Conservation (phyloP, 2,797 vertebrate genomes). For the Fratercula arctica region DNA sequence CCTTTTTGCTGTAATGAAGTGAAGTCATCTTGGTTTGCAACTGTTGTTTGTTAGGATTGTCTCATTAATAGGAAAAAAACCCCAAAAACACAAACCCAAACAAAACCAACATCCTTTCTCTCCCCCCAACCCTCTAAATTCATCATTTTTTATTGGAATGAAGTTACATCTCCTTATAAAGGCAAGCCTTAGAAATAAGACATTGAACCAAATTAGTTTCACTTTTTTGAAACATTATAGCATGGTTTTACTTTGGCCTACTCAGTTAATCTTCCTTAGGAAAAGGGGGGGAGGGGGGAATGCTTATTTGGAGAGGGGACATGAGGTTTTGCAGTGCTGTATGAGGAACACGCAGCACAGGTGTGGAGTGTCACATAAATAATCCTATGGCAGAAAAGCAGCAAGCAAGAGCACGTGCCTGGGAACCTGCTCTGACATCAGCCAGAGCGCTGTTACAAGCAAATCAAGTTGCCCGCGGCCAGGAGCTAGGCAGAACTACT, state of each 20-base stretch:
- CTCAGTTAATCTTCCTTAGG: neutral
- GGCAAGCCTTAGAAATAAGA: neutral
- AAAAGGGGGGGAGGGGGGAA: no score
- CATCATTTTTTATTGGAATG: neutral
- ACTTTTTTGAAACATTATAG: neutral
- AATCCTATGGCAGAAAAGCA: neutral
- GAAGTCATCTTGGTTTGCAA: slow-evolving; percentile 9
- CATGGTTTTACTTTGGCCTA: neutral
- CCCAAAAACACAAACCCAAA: neutral
- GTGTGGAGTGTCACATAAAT: neutral
- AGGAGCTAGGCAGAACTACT: neutral
- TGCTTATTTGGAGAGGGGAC: rapidly evolving
- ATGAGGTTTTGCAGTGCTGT: neutral
- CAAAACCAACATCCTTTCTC: neutral
- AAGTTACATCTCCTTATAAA: neutral
- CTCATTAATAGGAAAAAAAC: neutral
- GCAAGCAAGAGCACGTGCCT: neutral
- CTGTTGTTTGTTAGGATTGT: neutral
- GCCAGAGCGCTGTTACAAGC: neutral
- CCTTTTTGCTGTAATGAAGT: neutral
- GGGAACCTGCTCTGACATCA: neutral
- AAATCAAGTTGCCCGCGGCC: neutral
- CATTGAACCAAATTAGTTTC: neutral
- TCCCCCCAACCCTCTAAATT: neutral
- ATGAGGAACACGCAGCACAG: neutral